These are phyloP conservation scores for Rosalia funebris DNA, from an alignment of 2,888 invertebrate genomes.

Conservation along the genomic window DNA sequence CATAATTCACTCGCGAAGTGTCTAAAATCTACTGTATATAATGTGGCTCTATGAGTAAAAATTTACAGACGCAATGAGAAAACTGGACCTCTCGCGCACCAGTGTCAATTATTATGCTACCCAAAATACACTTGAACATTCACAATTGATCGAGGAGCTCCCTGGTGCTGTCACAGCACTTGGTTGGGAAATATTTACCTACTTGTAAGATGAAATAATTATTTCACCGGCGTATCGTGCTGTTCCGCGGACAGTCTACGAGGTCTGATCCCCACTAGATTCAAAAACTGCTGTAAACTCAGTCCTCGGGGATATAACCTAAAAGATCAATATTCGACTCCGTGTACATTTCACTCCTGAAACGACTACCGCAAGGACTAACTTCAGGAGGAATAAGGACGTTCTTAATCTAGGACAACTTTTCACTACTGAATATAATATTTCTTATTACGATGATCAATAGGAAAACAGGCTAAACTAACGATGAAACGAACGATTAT, in stretches of 20 bases:
- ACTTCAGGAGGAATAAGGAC: constrained; percentile 22
- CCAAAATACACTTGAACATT: constrained; percentile 49
- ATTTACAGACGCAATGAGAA: constrained; percentile 35
- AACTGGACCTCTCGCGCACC: constrained; percentile 41
- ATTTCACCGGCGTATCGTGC: constrained; percentile 29
- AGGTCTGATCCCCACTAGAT: constrained; percentile 47
- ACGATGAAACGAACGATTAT: too few species aligned
- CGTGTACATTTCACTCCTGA: constrained; percentile 43
- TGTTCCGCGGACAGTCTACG: constrained; percentile 20
- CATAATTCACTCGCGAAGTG: constrained; percentile 69
- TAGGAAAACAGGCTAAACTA: too few species aligned
- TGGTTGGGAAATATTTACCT: constrained; percentile 26
- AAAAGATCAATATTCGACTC: constrained; percentile 60
- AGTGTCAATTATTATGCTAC: constrained; percentile 50
- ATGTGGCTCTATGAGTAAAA: constrained; percentile 49
- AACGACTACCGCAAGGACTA: constrained; percentile 25
- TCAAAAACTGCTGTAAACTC: constrained; percentile 48
- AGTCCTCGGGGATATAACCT: constrained; percentile 61
- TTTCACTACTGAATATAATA: too few species aligned
- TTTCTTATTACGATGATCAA: too few species aligned
- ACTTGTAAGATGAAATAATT: constrained; percentile 19
- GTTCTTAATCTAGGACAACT: not conserved
- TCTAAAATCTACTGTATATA: constrained; percentile 58
- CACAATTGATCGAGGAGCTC: constrained; percentile 31
- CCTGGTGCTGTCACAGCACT: constrained; percentile 23